Percentiles rank a stretch among this genome's conserved stretches.
phyloP scores from a whole-genome alignment of 37 sponge, comb jelly and placozoan genomes.

The Hormiphora californensis region DNA sequence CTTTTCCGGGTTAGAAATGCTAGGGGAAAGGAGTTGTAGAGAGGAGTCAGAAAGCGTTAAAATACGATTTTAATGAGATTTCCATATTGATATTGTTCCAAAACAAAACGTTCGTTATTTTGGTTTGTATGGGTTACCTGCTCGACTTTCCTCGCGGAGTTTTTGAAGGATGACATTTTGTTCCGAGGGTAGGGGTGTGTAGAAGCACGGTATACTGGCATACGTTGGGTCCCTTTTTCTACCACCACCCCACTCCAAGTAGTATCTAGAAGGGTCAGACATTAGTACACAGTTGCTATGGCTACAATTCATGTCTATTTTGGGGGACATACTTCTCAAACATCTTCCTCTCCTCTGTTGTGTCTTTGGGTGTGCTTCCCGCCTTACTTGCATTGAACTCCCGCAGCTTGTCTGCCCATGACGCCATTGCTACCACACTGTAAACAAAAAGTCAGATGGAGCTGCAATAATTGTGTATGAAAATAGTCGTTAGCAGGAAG shows the following conservation, averaged over 20 bases:
- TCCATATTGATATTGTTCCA: no score
- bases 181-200: conserved; percentile 68
- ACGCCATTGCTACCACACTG: background rate
- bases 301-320: background rate
- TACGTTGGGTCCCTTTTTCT: conserved; percentile 46
- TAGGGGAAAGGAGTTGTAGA: background rate
- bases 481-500: conserved; percentile 18
- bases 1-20: conserved; percentile 59
- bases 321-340: conserved; percentile 22
- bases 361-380: background rate
- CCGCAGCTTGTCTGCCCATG: conserved; percentile 30
- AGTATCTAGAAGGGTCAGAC: background rate
- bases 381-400: conserved; percentile 6
- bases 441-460: background rate
- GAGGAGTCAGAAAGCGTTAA: no score
- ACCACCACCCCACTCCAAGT: conserved; percentile 39
- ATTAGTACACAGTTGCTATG: background rate
- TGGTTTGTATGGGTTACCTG: background rate
- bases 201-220: conserved; percentile 11
- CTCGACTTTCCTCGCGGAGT: conserved; percentile 82
- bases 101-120: no score
- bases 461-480: background rate
- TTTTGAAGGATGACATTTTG: conserved; percentile 78
- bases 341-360: conserved; percentile 44
- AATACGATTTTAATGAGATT: background rate